A percentile compares a stretch with the other conserved stretches of the same genome.
Conservation (phyloP, 2,888 invertebrate genomes). For the Drosophila yooni region DNA sequence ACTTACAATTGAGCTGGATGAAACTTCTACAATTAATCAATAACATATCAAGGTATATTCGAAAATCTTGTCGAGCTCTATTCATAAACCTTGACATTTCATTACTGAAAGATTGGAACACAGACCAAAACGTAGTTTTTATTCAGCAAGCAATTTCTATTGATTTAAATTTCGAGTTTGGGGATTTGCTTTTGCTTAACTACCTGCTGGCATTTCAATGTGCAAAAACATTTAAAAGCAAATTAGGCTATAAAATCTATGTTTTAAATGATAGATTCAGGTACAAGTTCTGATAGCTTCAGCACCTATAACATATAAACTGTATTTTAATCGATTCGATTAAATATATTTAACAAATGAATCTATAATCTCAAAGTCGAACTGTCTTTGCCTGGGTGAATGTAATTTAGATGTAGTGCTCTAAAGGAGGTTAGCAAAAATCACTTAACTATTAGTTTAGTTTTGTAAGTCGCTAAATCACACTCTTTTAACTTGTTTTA, state of each 20-base stretch:
- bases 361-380: neutral
- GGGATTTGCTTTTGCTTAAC: too few relatives aligned
- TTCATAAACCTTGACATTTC: neutral
- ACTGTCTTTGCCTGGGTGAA: neutral
- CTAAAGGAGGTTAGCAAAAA: neutral
- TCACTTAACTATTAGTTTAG: neutral
- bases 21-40: neutral
- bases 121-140: neutral
- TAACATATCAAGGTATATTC: neutral
- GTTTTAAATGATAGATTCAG: neutral
- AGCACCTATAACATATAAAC: neutral
- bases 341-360: too few relatives aligned
- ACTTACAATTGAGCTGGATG: neutral
- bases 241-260: neutral
- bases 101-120: neutral
- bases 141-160: neutral
- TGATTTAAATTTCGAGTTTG: neutral
- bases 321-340: neutral
- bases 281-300: neutral
- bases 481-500: neutral
- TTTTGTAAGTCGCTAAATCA: neutral
- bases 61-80: fast-evolving
- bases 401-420: neutral
- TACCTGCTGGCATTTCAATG: too few relatives aligned
- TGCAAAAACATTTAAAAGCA: too few relatives aligned